These are phyloP conservation scores for Trogon melanurus DNA, from an alignment of 2,113 vertebrate genomes.

Conservation along the genomic window DNA sequence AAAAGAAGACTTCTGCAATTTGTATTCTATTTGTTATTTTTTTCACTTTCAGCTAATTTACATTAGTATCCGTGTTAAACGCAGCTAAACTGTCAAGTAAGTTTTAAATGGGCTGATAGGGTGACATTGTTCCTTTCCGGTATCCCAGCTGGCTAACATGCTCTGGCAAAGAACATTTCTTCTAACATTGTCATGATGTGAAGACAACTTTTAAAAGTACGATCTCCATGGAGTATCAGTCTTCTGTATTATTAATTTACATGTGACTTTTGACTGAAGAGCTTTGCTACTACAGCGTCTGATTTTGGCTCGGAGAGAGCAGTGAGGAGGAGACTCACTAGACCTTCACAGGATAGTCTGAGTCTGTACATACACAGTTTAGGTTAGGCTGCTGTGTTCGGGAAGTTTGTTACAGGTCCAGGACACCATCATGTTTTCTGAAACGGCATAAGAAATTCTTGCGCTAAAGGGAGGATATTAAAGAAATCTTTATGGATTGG, in stretches of 20 bases:
- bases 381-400: not conserved
- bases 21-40: not conserved
- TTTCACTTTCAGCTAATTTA: conserved; percentile 26
- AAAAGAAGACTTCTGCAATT: not conserved
- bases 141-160: not conserved
- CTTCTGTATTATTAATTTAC: not conserved
- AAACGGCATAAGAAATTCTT: not conserved
- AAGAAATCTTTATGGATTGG: not conserved
- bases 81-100: conserved; percentile 2
- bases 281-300: not conserved
- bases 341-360: not conserved
- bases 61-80: not conserved
- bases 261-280: not conserved
- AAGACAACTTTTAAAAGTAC: conserved; percentile 16
- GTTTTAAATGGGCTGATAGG: not conserved
- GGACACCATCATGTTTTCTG: not conserved
- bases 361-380: not conserved
- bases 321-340: not conserved
- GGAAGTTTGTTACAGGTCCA: not conserved
- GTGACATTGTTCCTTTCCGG: not conserved
- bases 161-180: conserved; percentile 7
- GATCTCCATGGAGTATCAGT: not conserved
- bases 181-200: not conserved
- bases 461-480: not conserved
- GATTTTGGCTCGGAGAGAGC: not conserved